phyloP scores from a whole-genome alignment of 2,113 vertebrate genomes.

The Tetrax tetrax region DNA sequence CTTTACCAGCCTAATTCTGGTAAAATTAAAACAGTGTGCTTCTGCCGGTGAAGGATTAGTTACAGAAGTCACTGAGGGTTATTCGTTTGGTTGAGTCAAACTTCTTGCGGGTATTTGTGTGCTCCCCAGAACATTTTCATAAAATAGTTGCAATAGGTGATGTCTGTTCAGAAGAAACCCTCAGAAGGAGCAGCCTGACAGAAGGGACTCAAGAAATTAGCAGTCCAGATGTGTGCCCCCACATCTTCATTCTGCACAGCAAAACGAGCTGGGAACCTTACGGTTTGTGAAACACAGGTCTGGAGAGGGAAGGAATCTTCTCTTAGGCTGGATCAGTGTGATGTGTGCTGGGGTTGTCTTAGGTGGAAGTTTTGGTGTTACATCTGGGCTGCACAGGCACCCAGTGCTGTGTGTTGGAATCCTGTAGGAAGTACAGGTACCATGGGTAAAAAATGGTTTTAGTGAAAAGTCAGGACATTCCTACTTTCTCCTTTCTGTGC shows the following conservation, averaged over 20 bases:
- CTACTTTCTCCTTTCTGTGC: background rate
- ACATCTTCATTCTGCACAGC: fast-evolving
- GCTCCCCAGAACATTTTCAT: background rate
- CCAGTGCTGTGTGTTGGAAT: fast-evolving
- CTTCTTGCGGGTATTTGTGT: background rate
- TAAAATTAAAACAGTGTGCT: background rate
- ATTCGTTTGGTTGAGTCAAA: background rate
- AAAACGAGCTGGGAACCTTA: background rate
- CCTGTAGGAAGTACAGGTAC: fast-evolving
- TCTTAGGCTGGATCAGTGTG: background rate
- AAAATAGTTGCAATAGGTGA: background rate
- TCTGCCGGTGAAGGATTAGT: background rate
- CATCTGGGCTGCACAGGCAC: background rate
- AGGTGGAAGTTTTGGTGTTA: background rate
- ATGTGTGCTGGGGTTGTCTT: background rate
- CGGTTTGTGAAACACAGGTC: background rate
- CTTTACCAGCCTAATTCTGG: background rate
- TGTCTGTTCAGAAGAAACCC: background rate
- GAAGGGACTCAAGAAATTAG: background rate
- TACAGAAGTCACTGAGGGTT: background rate
- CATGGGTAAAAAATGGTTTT: fast-evolving
- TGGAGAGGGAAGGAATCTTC: background rate
- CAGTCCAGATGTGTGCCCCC: background rate
- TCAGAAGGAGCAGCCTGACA: background rate
- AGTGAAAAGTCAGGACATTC: background rate